Base-by-base conservation (phyloP, 2,888 invertebrate genomes). In the Microplitis manilae region DNA sequence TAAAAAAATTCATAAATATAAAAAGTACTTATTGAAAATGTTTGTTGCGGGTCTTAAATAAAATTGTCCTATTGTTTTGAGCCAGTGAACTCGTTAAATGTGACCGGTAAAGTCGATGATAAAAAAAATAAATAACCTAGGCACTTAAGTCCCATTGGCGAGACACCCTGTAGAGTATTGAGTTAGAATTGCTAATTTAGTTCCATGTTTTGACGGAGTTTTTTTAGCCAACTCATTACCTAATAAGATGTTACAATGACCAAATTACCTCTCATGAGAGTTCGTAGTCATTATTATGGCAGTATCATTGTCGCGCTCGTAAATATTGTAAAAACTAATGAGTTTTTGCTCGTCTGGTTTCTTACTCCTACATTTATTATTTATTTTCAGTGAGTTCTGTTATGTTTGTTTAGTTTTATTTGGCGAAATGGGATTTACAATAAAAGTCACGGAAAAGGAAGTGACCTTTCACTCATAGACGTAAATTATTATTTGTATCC, bases 201-300 rank as follows among this genome's bases (percentile, higher is more conserved):
- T 50, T 50, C 50, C 50, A 50, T 9, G 50, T 50, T 6, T 50
- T 9, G 13, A 50, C 50, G 2, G 1, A 13, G 2, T 30, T 30
- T 30, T 50, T 50, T 50, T 13, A 50, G 5, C 30, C 30, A 50
- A 50, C 13, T 50, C 50, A 50, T 50, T 8, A 2, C 50, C 13
- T 50, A 50, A 50, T 50, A 50, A 50, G 50, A 50, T 20, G n/a
- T 39, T 40, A 68, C 17, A 30, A 71, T 71, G 61, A 71, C 71
- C 71, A 60, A 71, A 60, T 71, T 59, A 71, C 60, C 71, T 71
- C 38, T 20, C 61, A 71, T 71, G 71, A 59, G 71, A 71, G 30
- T 71, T 61, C 13, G 50, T 13, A 13, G 6, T 50, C 9, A 4
- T 8, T 13, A 50, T 50, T 50, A 50, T 13, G 4, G 13, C 50